Evolutionary conservation across 1,140 invertebrate species (phyloP).

Genomic region (Drosophila carrolli): DNA sequence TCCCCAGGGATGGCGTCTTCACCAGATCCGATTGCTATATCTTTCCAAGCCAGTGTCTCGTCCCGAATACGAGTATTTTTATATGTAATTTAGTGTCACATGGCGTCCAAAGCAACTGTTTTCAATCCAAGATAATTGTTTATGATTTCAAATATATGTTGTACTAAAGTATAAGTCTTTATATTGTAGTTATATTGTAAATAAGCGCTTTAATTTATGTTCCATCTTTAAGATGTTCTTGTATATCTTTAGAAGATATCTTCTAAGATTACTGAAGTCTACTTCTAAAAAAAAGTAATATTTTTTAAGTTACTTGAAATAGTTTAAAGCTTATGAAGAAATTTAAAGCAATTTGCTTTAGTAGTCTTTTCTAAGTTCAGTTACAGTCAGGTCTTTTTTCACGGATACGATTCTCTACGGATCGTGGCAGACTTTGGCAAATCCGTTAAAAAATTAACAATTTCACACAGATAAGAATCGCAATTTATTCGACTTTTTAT

Average conservation of each 20-base stretch:
- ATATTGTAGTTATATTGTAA: no score
- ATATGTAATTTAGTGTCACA: slow-evolving; percentile 30
- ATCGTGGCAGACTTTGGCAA: slow-evolving; percentile 4
- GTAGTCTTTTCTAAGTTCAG: no score
- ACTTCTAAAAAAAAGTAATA: no score
- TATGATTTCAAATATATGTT: not conserved
- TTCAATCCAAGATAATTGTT: not conserved
- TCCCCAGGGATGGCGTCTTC: slow-evolving; percentile 61
- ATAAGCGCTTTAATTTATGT: no score
- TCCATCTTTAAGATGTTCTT: no score
- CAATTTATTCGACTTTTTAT: slow-evolving; percentile 52
- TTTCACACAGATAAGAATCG: slow-evolving; percentile 59
- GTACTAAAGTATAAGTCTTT: not conserved
- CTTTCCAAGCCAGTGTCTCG: slow-evolving; percentile 62
- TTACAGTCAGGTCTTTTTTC: not conserved
- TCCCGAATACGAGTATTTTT: slow-evolving; percentile 65
- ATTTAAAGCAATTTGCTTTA: not conserved
- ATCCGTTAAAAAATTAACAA: slow-evolving; percentile 51
- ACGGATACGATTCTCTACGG: not conserved
- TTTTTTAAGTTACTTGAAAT: no score
- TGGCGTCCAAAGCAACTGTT: slow-evolving; percentile 3
- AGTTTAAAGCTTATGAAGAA: no score
- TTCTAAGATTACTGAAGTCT: no score
- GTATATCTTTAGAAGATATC: no score
- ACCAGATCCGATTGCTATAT: slow-evolving; percentile 69